Percentiles rank a stretch among this genome's conserved stretches.
These are phyloP conservation scores for Ceyx margarethae DNA, from an alignment of 2,113 vertebrate species.

Conservation along the genomic window DNA sequence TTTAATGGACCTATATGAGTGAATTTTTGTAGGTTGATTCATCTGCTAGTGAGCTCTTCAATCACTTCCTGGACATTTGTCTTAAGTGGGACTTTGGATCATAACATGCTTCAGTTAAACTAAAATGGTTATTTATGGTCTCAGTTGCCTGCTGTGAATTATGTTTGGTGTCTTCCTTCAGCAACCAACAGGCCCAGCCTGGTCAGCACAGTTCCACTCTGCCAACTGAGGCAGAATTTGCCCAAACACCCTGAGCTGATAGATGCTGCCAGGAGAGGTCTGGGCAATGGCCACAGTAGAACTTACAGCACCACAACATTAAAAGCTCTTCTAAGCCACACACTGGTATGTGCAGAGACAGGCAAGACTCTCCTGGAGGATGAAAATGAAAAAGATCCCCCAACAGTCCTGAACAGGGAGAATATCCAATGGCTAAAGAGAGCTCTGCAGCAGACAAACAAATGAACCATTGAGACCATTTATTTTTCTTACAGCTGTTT, in stretches of 20 bases:
- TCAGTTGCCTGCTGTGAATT: background rate
- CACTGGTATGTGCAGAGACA: background rate
- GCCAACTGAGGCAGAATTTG: background rate
- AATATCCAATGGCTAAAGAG: background rate
- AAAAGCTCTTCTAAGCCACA: background rate
- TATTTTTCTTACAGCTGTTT: background rate
- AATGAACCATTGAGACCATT: background rate
- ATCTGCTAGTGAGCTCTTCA: background rate
- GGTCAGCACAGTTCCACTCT: background rate
- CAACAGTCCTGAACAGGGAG: background rate
- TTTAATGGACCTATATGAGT: background rate
- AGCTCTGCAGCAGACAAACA: background rate
- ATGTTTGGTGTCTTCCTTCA: background rate
- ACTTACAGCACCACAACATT: accelerated
- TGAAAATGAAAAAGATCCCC: background rate
- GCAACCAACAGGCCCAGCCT: background rate
- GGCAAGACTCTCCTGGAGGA: background rate
- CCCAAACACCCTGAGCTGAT: background rate
- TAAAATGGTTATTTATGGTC: background rate
- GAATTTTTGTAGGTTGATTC: background rate
- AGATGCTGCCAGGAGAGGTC: background rate
- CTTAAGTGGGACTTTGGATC: background rate
- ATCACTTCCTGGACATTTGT: background rate
- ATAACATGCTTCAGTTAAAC: background rate
- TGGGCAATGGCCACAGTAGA: background rate